These are phyloP conservation scores for Ovis canadensis DNA, from an alignment of 2,113 vertebrate species.

Conservation along the genomic window DNA sequence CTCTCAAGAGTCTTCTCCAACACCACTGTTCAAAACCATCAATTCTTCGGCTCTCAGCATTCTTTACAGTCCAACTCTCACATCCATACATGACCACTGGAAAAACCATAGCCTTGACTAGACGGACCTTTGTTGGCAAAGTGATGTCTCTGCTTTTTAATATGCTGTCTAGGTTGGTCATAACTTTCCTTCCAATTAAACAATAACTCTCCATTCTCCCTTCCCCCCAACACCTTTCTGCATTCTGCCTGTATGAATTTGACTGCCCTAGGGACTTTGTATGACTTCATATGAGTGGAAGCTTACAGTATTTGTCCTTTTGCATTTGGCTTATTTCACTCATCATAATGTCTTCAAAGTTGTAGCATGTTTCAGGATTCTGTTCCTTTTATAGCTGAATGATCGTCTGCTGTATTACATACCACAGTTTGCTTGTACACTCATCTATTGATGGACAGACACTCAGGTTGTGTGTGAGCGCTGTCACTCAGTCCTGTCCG, in stretches of 20 bases:
- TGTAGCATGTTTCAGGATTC: not conserved
- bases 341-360: not conserved
- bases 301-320: not conserved
- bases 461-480: not conserved
- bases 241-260: not conserved
- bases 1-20: too few relatives aligned
- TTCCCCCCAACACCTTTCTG: not conserved
- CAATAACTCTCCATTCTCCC: not conserved
- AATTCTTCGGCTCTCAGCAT: too few relatives aligned
- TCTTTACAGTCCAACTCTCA: too few relatives aligned
- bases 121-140: too few relatives aligned
- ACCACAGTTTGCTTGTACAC: not conserved
- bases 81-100: too few relatives aligned
- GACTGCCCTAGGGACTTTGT: not conserved
- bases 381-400: not conserved
- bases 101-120: too few relatives aligned
- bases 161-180: too few relatives aligned
- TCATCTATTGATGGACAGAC: not conserved
- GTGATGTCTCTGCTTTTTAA: too few relatives aligned
- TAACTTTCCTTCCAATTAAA: not conserved
- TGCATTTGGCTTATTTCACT: not conserved
- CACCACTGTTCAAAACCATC: too few relatives aligned
- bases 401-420: not conserved
- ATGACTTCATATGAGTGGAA: not conserved
- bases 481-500: not conserved